Conservation (phyloP, 1,140 invertebrate genomes). For the Ooceraea biroi region DNA sequence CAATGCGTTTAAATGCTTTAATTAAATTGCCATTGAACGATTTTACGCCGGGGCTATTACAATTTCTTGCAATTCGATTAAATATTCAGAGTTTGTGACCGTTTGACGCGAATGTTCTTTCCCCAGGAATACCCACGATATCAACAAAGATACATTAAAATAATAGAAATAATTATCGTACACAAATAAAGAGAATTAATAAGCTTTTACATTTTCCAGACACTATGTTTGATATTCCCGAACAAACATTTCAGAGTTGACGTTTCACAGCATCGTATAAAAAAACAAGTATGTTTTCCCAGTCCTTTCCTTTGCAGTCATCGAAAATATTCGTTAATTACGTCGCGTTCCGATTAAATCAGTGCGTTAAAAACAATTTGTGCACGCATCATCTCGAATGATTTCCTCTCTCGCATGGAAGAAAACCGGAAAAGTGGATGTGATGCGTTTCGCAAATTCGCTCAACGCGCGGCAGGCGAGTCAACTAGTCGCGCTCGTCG, state of each 20-base stretch:
- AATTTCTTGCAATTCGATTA: background rate
- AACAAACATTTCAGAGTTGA: background rate
- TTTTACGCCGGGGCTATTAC: background rate
- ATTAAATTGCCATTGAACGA: background rate
- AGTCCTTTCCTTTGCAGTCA: background rate
- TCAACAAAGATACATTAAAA: background rate
- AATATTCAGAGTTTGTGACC: background rate
- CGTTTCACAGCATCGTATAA: background rate
- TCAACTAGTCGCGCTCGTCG: slow-evolving; percentile 56
- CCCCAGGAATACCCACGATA: background rate
- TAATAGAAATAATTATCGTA: background rate
- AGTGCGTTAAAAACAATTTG: slow-evolving; percentile 1
- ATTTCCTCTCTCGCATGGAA: background rate
- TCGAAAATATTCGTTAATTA: background rate
- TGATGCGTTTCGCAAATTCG: slow-evolving; percentile 26
- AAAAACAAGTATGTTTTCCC: background rate
- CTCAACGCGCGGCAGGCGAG: slow-evolving; percentile 26
- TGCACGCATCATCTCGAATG: background rate
- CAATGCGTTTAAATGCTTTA: background rate
- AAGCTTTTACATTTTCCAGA: background rate
- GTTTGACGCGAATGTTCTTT: background rate
- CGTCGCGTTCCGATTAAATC: background rate
- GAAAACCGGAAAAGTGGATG: background rate
- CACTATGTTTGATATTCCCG: background rate
- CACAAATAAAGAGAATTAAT: background rate